Base-by-base conservation (phyloP, 2,113 vertebrate species). In the Oncorhynchus tshawytscha region DNA sequence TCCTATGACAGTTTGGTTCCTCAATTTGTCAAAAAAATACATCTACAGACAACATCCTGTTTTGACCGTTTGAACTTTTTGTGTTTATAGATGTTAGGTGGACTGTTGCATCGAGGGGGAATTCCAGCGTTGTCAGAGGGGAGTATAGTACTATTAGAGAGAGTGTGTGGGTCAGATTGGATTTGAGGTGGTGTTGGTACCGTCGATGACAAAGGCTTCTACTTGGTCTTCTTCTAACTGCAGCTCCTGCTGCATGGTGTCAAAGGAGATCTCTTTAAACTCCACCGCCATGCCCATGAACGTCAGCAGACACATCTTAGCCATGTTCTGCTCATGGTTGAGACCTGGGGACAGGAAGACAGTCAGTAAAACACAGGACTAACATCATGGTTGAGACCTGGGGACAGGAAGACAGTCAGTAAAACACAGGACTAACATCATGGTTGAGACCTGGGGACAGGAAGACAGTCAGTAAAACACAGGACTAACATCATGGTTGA, bases 261-360 rank as follows among this genome's bases (percentile, higher is more conserved):
- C 97, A 83, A 99, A 99, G 5, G 93, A 96, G 84, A 99, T 95
- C 88, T 99, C 97, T 88, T 98, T 99, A 86, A 93, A 96, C 90
- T 99, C 97, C 69, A 96, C 97, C 12, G 98, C 97, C 98, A 99
- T 99, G 82, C 98, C 97, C 98, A 99, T 99, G 87, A 99, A 98
- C 16, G 97, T 99, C 72, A 99, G 95, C 67, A 99, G 93, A 84
- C 98, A 95, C 98, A 99, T 99, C 92, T 99, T 99, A 76, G 96
- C 91, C 95, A 96, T 96, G 85, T 99, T 99, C 85, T 99, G 97
- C 86, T 99, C 97, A 0, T 99, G 98, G 84, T 95, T 94, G 71
- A 99, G 91, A 34, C 97, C 98, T 99, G 87, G 45, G 74, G 82
- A 87, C 70, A 66, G 71, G 75, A 70, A 79, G 16, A 39, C 70